Evolutionary conservation across 2,888 invertebrate genomes (phyloP), one percentile per base, ranked within the genome.

Genomic region (Cantharis nigra): DNA sequence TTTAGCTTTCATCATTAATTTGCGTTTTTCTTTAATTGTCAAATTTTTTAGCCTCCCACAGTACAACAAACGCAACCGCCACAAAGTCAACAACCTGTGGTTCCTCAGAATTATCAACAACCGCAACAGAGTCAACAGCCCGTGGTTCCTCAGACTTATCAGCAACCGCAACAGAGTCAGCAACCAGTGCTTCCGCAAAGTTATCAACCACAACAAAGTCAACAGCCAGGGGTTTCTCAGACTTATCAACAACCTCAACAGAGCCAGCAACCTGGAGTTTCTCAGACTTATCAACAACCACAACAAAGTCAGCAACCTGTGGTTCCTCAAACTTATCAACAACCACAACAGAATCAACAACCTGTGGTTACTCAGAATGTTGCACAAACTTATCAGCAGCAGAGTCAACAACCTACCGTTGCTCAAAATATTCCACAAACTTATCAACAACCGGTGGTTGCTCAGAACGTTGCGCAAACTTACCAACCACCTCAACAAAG

Each of bases 401-500:
- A 49, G 49, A 49, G 9, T n/a, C 49, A 49, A 49, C 49, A n/a
- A n/a, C 2, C 49, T n/a, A n/a, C n/a, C n/a, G n/a, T 49, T 49
- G 28, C 70, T 10, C 73, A 69, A 16, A 69, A 20, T 33, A 14
- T 65, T 16, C 26, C 71, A 7, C 73, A 63, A n/a, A 63, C 33
- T 16, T 72, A 73, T 20, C 73, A 63, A 63, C 77, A 77, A 62
- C n/a, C 49, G 7, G 65, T 26, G 4, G 65, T 67, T 23, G n/a
- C 65, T 23, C 23, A 20, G 11, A 67, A 67, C 23, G 65, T 67
- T 11, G 3, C 65, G 7, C 65, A 67, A 67, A 26, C 18, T 16
- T 64, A 71, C 14, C 77, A 75, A 23, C 71, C 69, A 63, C 74
- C 75, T 33, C 76, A 75, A 67, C 49, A 49, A 9, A 49, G n/a